Evolutionary conservation across 92 coral and sea anemone species (phyloP).

Genomic region (Epizoanthus ramosus): DNA sequence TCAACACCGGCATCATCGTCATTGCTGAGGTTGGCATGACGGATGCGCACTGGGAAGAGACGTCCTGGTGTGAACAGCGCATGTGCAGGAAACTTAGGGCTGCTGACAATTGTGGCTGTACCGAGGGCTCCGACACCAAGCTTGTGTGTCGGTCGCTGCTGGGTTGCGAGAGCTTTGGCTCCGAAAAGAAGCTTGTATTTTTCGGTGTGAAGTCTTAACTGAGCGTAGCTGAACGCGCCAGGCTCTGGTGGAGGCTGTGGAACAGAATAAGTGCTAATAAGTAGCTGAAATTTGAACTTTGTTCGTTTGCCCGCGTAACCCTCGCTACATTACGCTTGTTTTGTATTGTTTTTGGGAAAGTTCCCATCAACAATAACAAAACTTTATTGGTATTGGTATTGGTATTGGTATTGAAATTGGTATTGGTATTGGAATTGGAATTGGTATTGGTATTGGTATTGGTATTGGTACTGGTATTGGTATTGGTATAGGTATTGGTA

Average conservation of each 20-base stretch:
- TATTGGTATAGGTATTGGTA: no score
- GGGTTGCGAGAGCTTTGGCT: slow-evolving; percentile 18
- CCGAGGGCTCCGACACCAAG: slow-evolving; percentile 63
- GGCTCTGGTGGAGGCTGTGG: slow-evolving; percentile 46
- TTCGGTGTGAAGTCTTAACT: no score
- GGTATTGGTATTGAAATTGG: no score
- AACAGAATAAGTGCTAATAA: neutral
- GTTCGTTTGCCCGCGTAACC: no score
- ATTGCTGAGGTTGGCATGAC: slow-evolving; percentile 61
- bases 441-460: no score
- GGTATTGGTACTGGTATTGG: no score
- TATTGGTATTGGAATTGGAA: no score
- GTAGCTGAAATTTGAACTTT: neutral
- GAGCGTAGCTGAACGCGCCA: slow-evolving; percentile 34
- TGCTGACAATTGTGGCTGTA: slow-evolving; percentile 49
- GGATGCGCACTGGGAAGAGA: slow-evolving; percentile 70
- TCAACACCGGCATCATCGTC: slow-evolving; percentile 74
- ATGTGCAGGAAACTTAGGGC: slow-evolving; percentile 11
- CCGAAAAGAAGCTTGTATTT: no score
- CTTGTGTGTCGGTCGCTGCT: slow-evolving; percentile 48
- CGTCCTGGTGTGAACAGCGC: slow-evolving; percentile 75
- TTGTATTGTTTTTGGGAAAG: no score
- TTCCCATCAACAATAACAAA: no score
- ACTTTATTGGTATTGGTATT: no score
- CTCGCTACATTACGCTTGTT: no score